Base-by-base conservation (phyloP, 2,888 invertebrate species). In the Digitonthophagus gazella region DNA sequence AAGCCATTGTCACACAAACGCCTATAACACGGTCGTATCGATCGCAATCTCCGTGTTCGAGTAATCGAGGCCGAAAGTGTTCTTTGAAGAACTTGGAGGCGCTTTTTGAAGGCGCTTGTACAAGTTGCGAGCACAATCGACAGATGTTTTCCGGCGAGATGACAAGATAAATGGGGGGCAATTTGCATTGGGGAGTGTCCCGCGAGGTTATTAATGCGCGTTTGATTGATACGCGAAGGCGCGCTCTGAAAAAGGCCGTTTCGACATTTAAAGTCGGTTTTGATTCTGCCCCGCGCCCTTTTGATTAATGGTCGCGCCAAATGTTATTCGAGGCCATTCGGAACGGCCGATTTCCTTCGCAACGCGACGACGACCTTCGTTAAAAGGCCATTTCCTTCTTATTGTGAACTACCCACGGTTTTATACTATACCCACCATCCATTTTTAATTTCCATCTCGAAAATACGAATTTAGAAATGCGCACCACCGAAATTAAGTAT, bases 151-250 rank as follows among this genome's bases (percentile, higher is more conserved):
- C 28, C 28, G 28, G 28, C 28, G 28, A 44, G 28, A 44, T 44
- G 28, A 44, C 28, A 68, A 70, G 72, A 74, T 74, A 74, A 73
- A 75, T 74, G 74, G 72, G 57, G 70, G 70, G 72, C 73, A 74
- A 75, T 75, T 75, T 74, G 74, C 73, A 74, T 70, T 69, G 71
- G 74, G 74, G 74, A 74, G 75, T 74, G 72, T 70, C 72, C 71
- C 70, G 74, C 74, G 73, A 73, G 72, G 73, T 73, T 74, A 75
- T 74, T 75, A 75, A 73, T 74, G 73, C 71, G 70, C 72, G 71
- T 73, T 75, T 75, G 75, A 75, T 75, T 74, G 74, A 75, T 75
- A 68, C 65, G 20, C 19, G 44, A 55, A 44, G 19, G 15, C 65
- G 14, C 18, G 64, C 44, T 65, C 28, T 44, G 22, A 61, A 69